phyloP scores from a whole-genome alignment of 2,888 invertebrate genomes.

The Cephalotes varians region DNA sequence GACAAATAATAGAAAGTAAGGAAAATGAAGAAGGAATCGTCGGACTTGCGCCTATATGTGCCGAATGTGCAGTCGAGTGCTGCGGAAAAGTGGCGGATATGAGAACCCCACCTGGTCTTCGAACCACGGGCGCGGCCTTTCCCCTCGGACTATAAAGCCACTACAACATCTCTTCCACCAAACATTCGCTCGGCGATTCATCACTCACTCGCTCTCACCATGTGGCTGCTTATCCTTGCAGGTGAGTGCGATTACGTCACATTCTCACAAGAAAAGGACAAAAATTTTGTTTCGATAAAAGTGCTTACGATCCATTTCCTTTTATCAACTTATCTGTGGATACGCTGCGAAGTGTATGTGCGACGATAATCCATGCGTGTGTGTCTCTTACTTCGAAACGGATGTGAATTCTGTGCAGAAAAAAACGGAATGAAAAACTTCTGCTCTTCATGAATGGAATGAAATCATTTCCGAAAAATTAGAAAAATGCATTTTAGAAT shows the following conservation, averaged over 20 bases:
- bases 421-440: neutral
- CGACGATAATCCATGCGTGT: constrained; percentile 19
- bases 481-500: neutral
- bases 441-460: neutral
- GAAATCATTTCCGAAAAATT: neutral
- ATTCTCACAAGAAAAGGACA: constrained; percentile 43
- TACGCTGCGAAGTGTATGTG: constrained; percentile 22
- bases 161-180: constrained; percentile 80
- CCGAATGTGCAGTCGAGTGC: constrained; percentile 66
- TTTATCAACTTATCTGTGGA: neutral
- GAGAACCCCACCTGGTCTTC: constrained; percentile 82
- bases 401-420: constrained; percentile 21
- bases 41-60: constrained; percentile 5
- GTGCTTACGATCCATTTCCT: neutral
- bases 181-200: constrained; percentile 83
- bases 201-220: constrained; percentile 82
- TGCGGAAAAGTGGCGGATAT: constrained; percentile 74
- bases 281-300: constrained; percentile 27
- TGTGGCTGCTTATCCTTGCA: constrained; percentile 84
- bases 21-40: constrained; percentile 7
- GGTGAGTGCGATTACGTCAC: constrained; percentile 78
- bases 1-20: neutral
- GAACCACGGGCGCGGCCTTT: constrained; percentile 83
- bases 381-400: constrained; percentile 1
- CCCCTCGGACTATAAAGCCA: constrained; percentile 85